These are phyloP conservation scores for Cactoblastis cactorum DNA, from an alignment of 2,888 invertebrate species.

Conservation along the genomic window DNA sequence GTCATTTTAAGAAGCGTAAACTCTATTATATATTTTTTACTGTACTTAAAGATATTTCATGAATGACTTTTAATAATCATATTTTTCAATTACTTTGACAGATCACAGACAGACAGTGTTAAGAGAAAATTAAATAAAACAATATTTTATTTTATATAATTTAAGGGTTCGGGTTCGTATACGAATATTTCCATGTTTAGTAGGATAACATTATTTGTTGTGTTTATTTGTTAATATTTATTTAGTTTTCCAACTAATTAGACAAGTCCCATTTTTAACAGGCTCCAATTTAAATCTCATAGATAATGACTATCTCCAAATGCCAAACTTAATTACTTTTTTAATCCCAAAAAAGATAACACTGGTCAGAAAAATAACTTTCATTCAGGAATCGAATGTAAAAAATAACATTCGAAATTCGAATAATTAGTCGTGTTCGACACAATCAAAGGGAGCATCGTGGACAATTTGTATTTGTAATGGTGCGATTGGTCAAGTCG, in stretches of 20 bases:
- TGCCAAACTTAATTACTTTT: neutral
- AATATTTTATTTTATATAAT: too few species aligned
- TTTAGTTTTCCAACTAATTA: neutral
- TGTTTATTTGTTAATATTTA: neutral
- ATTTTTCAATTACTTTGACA: too few species aligned
- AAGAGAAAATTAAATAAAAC: too few species aligned
- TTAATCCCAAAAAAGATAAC: neutral
- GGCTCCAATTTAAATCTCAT: neutral
- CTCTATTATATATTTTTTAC: too few species aligned
- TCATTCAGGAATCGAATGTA: conserved; percentile 1
- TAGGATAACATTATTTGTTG: neutral
- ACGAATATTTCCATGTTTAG: neutral
- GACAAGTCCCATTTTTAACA: neutral
- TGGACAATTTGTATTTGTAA: conserved; percentile 9
- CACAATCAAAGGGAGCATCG: conserved; percentile 6
- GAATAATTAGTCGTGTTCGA: conserved; percentile 9
- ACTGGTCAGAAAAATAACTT: neutral
- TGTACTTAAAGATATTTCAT: too few species aligned
- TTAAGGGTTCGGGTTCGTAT: too few species aligned
- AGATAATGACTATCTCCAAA: neutral
- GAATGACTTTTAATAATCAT: too few species aligned
- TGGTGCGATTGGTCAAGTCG: conserved; percentile 38
- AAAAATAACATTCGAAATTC: neutral
- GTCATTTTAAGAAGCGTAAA: too few species aligned
- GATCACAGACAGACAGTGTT: too few species aligned